phyloP scores from a whole-genome alignment of 2,797 vertebrate genomes.

The Trachurus trachurus region DNA sequence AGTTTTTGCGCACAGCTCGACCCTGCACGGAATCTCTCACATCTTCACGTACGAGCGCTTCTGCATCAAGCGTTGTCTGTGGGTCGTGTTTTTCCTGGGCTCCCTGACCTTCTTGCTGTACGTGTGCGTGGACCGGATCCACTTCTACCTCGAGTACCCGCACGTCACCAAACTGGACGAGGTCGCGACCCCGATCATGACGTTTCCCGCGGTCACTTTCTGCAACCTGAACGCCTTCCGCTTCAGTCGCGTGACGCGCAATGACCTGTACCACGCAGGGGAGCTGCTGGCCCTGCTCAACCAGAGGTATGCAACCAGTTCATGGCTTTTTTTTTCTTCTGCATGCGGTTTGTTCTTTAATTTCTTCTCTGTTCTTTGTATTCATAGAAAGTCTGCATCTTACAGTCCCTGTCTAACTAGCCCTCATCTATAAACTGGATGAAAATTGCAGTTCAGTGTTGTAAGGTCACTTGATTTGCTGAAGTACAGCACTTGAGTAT shows the following conservation, averaged over 20 bases:
- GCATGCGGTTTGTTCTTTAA: neutral
- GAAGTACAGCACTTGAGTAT: neutral
- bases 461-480: no score
- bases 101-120: conserved; percentile 92
- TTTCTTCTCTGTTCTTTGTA: neutral
- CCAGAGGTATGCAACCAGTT: conserved; percentile 88
- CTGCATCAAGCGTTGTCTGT: conserved; percentile 92
- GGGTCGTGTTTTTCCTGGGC: conserved; percentile 94
- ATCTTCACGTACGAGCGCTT: conserved; percentile 97
- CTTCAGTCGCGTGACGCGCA: conserved; percentile 96
- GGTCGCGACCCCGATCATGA: conserved; percentile 91
- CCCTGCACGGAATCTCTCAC: conserved; percentile 96
- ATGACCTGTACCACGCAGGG: conserved; percentile 97
- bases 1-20: conserved; percentile 96
- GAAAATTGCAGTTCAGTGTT: no score
- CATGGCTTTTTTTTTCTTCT: neutral
- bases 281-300: conserved; percentile 97
- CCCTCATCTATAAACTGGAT: no score
- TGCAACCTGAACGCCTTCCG: conserved; percentile 99
- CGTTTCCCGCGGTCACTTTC: conserved; percentile 96
- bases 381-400: no score
- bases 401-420: no score
- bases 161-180: conserved; percentile 98
- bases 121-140: conserved; percentile 95
- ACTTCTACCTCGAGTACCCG: conserved; percentile 97